Percentiles rank a stretch among this genome's conserved stretches.
These are phyloP conservation scores for Pristionchus exspectatus DNA, from an alignment of 2,888 invertebrate genomes.

Conservation along the genomic window DNA sequence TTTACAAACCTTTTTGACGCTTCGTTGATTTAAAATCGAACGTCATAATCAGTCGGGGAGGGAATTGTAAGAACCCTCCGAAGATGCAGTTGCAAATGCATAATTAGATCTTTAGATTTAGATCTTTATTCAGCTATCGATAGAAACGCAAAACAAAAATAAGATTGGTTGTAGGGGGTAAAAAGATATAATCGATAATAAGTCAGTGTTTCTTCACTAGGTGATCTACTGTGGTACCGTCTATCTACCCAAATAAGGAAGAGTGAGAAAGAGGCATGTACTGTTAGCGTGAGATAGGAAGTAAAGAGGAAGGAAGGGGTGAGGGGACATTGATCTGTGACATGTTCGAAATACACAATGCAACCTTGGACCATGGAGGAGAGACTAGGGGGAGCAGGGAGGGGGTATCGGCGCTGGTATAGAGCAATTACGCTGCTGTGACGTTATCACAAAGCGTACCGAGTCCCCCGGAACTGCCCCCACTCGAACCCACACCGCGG, in stretches of 20 bases:
- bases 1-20: no score
- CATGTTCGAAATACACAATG: conserved; percentile 51
- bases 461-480: background rate
- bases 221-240: conserved; percentile 49
- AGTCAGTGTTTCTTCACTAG: conserved; percentile 4
- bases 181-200: background rate
- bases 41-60: no score
- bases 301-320: background rate
- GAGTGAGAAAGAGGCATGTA: background rate
- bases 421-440: background rate
- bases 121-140: conserved; percentile 41
- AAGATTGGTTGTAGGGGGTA: background rate
- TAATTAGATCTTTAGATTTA: background rate
- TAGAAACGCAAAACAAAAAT: background rate
- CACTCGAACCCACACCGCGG: background rate
- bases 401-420: background rate
- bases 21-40: no score
- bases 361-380: background rate
- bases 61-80: no score
- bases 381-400: background rate
- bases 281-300: conserved; percentile 14
- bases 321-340: conserved; percentile 15
- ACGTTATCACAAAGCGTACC: background rate
- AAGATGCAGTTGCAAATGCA: background rate
- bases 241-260: conserved; percentile 32